Evolutionary conservation across 2,888 invertebrate genomes (phyloP), one percentile per base, ranked within the genome.

Genomic region (Morinoia aosen): DNA sequence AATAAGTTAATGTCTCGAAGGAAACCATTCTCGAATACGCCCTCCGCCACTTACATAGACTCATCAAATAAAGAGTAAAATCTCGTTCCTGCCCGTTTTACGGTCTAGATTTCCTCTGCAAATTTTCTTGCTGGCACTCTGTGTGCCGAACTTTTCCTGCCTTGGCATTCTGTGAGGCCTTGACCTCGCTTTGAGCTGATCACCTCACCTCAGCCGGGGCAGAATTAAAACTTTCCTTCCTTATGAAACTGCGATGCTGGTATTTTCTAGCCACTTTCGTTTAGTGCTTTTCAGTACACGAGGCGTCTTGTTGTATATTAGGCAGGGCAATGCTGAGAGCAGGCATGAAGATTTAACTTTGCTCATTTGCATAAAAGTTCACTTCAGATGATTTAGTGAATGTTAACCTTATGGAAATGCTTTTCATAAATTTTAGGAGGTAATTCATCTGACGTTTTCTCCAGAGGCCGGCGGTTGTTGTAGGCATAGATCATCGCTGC

Each of bases 341-440:
- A 16, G 39, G 39, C 90, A 90, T 90, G 40, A 90, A 40, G 90
- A 90, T 90, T 90, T 48, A 88, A 39, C 39, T 39, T 39, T 11
- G 14, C 90, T 40, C 19, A 90, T 90, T 90, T 40, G 40, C 90
- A 90, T 90, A 90, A 90, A 90, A 90, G 11, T 40, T 90, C 90
- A 90, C 40, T 90, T 40, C 5, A 90, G 90, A 90, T 90, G 90
- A 90, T 90, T 39, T 48, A 90, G 39, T 90, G 90, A 90, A 90
- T 90, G 90, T 90, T 90, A 90, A 90, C 90, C 88, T 90, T 40
- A 90, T 90, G 90, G 90, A 90, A 48, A 90, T 90, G 14, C 16
- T 90, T 48, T 40, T 40, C 90, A 90, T 90, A 90, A 90, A 90
- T 90, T 90, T 0, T 40, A 40, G 40, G 90, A 48, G 90, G 48